Evolutionary conservation across 1,140 invertebrate genomes (phyloP).

Genomic region (Chironomus striatipennis): DNA sequence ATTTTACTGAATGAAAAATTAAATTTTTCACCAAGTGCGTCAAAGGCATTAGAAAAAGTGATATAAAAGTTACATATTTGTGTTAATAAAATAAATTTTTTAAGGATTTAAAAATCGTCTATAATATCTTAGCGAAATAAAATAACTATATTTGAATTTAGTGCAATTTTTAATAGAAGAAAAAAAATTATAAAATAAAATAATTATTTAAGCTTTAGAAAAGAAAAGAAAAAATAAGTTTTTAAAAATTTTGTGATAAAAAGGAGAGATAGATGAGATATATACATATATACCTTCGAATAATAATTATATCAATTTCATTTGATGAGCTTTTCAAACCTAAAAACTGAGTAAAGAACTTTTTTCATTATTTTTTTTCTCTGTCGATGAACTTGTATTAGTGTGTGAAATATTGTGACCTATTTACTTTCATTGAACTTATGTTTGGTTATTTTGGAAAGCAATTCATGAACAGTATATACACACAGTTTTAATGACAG

Average conservation of each 20-base stretch:
- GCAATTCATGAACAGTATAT: not conserved
- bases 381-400: not conserved
- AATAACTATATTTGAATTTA: not conserved
- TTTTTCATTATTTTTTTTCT: not conserved
- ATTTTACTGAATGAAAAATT: not conserved
- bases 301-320: slow-evolving; percentile 10
- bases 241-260: slow-evolving; percentile 4
- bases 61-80: not conserved
- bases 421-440: slow-evolving; percentile 23
- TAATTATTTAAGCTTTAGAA: not conserved
- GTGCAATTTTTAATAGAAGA: slow-evolving; percentile 3
- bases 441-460: slow-evolving; percentile 17
- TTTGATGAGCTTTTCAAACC: slow-evolving; percentile 7
- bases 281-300: slow-evolving; percentile 5
- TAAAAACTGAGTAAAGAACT: not conserved
- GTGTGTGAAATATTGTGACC: slow-evolving; percentile 16
- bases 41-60: not conserved
- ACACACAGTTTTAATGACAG: not conserved
- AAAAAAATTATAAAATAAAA: slow-evolving; percentile 6
- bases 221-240: not conserved
- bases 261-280: not conserved
- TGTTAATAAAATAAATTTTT: not conserved
- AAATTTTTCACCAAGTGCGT: not conserved
- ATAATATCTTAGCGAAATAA: no score
- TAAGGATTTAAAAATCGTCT: not conserved